These are phyloP conservation scores for Ochropacha duplaris DNA, from an alignment of 2,888 invertebrate genomes.

Conservation along the genomic window DNA sequence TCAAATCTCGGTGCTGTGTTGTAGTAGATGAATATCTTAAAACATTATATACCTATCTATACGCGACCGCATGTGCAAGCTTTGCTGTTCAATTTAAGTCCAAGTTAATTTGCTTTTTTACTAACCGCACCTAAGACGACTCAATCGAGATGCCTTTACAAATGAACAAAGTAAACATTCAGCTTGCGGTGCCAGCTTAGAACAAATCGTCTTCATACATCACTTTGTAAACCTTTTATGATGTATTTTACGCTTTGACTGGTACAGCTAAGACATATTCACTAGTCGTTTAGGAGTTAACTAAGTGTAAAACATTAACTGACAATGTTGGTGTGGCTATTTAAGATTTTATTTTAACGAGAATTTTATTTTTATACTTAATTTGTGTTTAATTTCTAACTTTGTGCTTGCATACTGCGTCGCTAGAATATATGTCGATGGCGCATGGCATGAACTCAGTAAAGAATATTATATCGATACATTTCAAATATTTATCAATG, in stretches of 20 bases:
- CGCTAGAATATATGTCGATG: background rate
- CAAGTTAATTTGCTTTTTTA: conserved; percentile 32
- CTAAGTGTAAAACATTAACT: conserved; percentile 26
- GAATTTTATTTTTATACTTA: background rate
- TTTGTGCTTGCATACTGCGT: background rate
- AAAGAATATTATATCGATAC: no score
- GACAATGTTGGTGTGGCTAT: conserved; percentile 29
- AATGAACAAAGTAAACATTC: conserved; percentile 53
- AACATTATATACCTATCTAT: background rate
- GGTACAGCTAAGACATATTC: conserved; percentile 37
- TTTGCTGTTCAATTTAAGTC: conserved; percentile 20
- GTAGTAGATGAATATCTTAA: no score
- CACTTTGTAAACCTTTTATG: conserved; percentile 60
- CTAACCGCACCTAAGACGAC: conserved; percentile 33
- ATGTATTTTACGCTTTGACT: conserved; percentile 48
- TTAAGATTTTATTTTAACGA: conserved; percentile 3
- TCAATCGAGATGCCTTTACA: conserved; percentile 47
- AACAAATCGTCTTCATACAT: conserved; percentile 63
- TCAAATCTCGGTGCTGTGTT: no score
- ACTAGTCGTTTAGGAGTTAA: conserved; percentile 44
- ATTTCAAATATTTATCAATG: background rate
- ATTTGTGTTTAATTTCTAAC: background rate
- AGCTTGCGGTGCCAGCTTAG: conserved; percentile 37
- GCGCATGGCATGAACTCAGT: no score
- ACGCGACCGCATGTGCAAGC: background rate